Evolutionary conservation across 2,888 invertebrate species (phyloP).

Genomic region (Brachyopa scutellaris): DNA sequence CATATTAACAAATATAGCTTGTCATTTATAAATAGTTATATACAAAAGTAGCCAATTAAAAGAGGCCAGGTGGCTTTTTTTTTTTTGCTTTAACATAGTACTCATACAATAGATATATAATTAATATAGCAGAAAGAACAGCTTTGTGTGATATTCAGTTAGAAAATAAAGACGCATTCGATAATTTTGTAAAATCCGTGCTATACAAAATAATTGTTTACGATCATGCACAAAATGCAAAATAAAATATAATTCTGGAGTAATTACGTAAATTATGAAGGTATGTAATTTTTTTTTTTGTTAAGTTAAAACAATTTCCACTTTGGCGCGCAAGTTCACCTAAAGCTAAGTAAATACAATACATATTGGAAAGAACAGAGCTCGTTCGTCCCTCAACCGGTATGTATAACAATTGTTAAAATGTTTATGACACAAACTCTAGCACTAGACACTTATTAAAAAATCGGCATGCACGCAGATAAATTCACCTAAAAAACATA

Average conservation of each 20-base stretch:
- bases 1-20: conserved; percentile 68
- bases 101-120: conserved; percentile 39
- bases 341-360: conserved; percentile 3
- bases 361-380: conserved; percentile 12
- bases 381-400: conserved; percentile 22
- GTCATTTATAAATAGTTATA: conserved; percentile 60
- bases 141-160: conserved; percentile 69
- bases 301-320: conserved; percentile 59
- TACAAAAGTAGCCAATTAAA: conserved; percentile 67
- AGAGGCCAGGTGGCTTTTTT: conserved; percentile 43
- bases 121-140: conserved; percentile 69
- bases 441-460: conserved; percentile 38
- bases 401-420: too few relatives aligned
- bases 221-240: conserved; percentile 55
- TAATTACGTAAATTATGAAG: too few relatives aligned
- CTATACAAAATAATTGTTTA: conserved; percentile 17
- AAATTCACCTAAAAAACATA: conserved; percentile 23
- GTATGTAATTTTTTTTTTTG: too few relatives aligned
- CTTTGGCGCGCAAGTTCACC: conserved; percentile 60
- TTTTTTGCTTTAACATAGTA: conserved; percentile 28
- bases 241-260: conserved; percentile 5
- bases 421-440: conserved; percentile 21
- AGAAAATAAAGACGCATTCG: conserved; percentile 43
- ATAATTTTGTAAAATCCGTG: conserved; percentile 13
- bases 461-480: conserved; percentile 42